Conservation (phyloP, 2,113 vertebrate genomes). For the Pavo muticus region DNA sequence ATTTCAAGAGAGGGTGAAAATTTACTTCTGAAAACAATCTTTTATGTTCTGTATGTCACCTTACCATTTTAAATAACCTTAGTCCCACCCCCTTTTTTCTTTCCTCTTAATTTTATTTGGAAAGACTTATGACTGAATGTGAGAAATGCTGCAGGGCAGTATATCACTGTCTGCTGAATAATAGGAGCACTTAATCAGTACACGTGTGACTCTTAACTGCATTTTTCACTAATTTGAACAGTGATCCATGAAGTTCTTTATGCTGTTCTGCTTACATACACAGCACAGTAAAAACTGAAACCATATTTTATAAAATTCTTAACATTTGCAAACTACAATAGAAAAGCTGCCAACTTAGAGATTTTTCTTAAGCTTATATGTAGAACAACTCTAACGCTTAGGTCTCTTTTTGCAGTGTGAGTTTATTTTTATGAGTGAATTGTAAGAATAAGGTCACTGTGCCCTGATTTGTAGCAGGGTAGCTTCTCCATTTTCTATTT, state of each 20-base stretch:
- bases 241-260: background rate
- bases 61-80: background rate
- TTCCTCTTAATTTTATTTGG: background rate
- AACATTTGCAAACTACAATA: background rate
- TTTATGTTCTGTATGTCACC: background rate
- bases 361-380: background rate
- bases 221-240: background rate
- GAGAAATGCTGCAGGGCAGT: background rate
- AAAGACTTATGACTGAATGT: background rate
- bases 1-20: background rate
- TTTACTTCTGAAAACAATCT: background rate
- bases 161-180: background rate
- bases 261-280: background rate
- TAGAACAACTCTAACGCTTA: background rate
- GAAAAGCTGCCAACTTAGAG: background rate
- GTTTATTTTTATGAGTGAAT: background rate
- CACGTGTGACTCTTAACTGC: background rate
- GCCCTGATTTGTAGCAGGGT: background rate
- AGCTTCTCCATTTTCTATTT: background rate
- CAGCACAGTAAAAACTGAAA: background rate
- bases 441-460: background rate
- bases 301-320: background rate
- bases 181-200: background rate
- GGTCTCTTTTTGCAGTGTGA: background rate
- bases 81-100: background rate